Base-by-base conservation (phyloP, 1,140 invertebrate genomes). In the Rhopalosiphum padi region DNA sequence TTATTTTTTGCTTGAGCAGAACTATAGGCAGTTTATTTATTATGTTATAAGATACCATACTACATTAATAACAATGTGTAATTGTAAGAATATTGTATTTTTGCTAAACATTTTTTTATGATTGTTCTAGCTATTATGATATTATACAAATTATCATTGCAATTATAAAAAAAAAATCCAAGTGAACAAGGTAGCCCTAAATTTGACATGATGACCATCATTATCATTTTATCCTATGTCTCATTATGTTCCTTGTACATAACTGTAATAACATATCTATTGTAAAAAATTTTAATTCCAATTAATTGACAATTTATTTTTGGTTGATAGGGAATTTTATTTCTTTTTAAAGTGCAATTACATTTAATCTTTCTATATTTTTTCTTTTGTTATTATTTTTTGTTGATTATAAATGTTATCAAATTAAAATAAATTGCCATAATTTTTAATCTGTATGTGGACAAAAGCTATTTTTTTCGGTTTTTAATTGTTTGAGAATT, bases 191-290 rank as follows among this genome's bases (percentile, higher is more conserved):
- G 37, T 68, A 43, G 25, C 37, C 53, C 55, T 43, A 89, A 43
- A 68, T 90, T 90, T 90, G 18, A 90, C 53, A 68, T 68, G 15
- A 68, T 43, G 89, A 88, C 48, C 21, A 37, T 68, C 53, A 90
- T 90, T 68, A 43, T 90, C 30, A 43, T 60, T 90, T 68, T 90
- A 68, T 90, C 89, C 89, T 90, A 43, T 90, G 48, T 55, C 35
- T 93, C 55, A 85, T 53, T 18, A 85, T 93, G 91, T 93, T 93
- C 91, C 91, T 93, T 93, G 91, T 93, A 93, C n/a, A 93, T 93
- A 86, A 41, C 82, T 23, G 91, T 86, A 51, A 85, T 41, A 51
- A 93, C 91, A 93, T 93, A 93, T 93, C 91, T 93, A 55, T 55
- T 93, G 82, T 93, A 93, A 92, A 83, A 43, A n/a, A 82, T 25